Conservation (phyloP, 1,140 invertebrate genomes). For the Brachionus rubens region DNA sequence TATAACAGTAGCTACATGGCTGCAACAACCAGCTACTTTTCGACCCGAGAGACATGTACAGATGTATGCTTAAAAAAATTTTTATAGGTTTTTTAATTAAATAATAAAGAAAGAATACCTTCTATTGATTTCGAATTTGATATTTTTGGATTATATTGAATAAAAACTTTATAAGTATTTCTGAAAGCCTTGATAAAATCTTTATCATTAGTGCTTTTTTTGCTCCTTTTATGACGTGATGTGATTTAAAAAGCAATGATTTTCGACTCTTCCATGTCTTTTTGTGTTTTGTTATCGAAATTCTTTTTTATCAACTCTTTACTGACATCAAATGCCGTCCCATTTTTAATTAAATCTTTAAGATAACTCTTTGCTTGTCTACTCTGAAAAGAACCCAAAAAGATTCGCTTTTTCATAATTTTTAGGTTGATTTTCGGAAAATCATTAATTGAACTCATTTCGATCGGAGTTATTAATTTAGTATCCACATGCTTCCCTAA, state of each 20-base stretch:
- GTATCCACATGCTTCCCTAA: conserved; percentile 1
- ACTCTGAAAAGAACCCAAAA: not conserved
- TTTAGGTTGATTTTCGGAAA: not conserved
- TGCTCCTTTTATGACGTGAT: conserved; percentile 7
- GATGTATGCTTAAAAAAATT: conserved; percentile 30
- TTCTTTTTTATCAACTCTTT: not conserved
- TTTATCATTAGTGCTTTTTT: not conserved
- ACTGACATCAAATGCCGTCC: not conserved
- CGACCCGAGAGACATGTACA: conserved; percentile 10
- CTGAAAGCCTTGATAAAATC: not conserved
- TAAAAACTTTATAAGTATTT: conserved; percentile 26
- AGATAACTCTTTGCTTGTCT: conserved; percentile 18
- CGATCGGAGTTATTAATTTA: not conserved
- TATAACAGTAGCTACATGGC: not conserved
- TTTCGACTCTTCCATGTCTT: not conserved
- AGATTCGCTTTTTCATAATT: not conserved
- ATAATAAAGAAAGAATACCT: not conserved
- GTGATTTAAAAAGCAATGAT: not conserved
- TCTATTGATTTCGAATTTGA: not conserved
- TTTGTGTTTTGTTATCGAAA: too few relatives aligned
- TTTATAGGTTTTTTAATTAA: not conserved
- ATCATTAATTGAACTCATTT: not conserved
- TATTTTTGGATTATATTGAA: conserved; percentile 26
- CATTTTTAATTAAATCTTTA: not conserved
- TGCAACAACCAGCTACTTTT: conserved; percentile 19